A percentile compares a stretch with the other conserved stretches of the same genome.
Conservation (phyloP, 2,797 vertebrate species). For the Clamator glandarius region DNA sequence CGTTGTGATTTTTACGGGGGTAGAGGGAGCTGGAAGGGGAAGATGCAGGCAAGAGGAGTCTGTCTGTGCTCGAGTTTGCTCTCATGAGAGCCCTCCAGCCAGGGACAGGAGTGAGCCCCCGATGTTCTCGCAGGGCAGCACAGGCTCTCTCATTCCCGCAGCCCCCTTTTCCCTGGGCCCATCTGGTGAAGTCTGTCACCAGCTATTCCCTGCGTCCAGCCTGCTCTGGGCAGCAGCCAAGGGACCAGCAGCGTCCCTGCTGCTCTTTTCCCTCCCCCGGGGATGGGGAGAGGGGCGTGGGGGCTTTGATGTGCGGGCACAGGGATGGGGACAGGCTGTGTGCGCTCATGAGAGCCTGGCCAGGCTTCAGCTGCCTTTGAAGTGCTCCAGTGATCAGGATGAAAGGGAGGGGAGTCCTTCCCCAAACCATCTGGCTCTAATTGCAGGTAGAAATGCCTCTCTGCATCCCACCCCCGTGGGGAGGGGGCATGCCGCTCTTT, state of each 20-base stretch:
- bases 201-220: neutral
- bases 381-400: conserved; percentile 78
- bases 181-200: conserved; percentile 38
- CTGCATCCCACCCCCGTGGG: neutral
- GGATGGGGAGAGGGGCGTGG: neutral
- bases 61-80: neutral
- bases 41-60: neutral
- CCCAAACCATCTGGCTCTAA: conserved; percentile 78
- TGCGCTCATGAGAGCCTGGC: conserved; percentile 71
- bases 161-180: neutral
- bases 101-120: neutral
- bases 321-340: conserved; percentile 63
- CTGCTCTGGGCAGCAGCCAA: conserved; percentile 59
- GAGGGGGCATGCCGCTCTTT: conserved; percentile 3
- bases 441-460: conserved; percentile 76
- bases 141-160: neutral
- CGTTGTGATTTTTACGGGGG: neutral
- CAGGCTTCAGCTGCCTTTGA: conserved; percentile 75
- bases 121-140: fast-evolving
- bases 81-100: neutral
- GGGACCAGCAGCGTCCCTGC: conserved; percentile 53
- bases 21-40: neutral
- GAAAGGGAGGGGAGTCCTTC: conserved; percentile 76
- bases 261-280: conserved; percentile 64
- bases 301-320: conserved; percentile 69